Conservation (phyloP, 2,797 vertebrate species). For the Percopsis omiscomaycus region DNA sequence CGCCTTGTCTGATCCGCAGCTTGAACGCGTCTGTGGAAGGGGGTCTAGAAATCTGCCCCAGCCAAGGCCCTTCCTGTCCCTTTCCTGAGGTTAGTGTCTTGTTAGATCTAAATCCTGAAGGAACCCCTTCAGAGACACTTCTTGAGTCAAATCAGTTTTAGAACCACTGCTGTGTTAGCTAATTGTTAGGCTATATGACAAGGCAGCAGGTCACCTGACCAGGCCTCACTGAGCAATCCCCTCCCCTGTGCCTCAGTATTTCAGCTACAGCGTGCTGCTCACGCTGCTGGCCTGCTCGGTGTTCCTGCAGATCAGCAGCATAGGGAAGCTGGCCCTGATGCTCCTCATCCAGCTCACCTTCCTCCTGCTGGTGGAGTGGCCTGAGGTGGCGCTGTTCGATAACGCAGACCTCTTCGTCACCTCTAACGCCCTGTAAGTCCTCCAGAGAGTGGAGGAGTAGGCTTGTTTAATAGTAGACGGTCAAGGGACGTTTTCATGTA, state of each 20-base stretch:
- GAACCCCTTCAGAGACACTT: no score
- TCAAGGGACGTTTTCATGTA: background rate
- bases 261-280: constrained; percentile 89
- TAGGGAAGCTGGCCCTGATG: constrained; percentile 91
- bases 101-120: no score
- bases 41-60: constrained; percentile 81
- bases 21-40: constrained; percentile 85
- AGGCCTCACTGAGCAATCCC: no score
- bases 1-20: constrained; percentile 84
- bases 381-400: constrained; percentile 88
- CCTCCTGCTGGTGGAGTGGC: constrained; percentile 89
- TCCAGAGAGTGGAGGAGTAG: background rate
- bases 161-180: no score
- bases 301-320: constrained; percentile 97
- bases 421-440: constrained; percentile 89
- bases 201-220: no score
- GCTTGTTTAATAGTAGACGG: background rate
- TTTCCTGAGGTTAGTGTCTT: constrained; percentile 85
- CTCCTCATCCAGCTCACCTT: constrained; percentile 87
- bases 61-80: constrained; percentile 80
- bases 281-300: constrained; percentile 93
- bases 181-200: no score
- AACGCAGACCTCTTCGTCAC: constrained; percentile 92
- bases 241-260: constrained; percentile 79
- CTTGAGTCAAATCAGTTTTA: no score